phyloP scores from a whole-genome alignment of 2,113 vertebrate species.

The Turnix velox region DNA sequence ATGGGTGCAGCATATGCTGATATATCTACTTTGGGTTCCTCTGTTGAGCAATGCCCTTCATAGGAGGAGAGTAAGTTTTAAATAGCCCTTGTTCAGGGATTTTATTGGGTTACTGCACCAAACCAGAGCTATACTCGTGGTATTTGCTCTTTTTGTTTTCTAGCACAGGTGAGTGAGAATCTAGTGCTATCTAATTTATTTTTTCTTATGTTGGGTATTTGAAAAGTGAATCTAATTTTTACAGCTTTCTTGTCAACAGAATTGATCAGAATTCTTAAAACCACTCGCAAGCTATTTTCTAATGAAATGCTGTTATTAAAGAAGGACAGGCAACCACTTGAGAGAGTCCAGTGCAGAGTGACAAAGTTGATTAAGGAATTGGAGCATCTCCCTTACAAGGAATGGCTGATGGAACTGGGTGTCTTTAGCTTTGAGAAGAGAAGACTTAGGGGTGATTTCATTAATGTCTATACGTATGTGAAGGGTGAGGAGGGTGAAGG shows the following conservation, averaged over 20 bases:
- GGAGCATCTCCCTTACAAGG: too few relatives aligned
- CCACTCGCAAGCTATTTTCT: not conserved
- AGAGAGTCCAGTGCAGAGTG: too few relatives aligned
- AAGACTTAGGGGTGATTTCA: too few relatives aligned
- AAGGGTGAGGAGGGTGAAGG: too few relatives aligned
- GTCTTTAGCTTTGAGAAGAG: too few relatives aligned
- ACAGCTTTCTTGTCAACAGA: not conserved
- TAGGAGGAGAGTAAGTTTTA: not conserved
- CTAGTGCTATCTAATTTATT: not conserved
- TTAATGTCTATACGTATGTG: too few relatives aligned
- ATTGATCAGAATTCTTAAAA: not conserved
- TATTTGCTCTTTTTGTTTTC: not conserved
- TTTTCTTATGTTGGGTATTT: not conserved
- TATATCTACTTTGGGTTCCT: not conserved
- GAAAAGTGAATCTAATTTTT: not conserved
- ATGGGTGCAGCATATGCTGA: not conserved
- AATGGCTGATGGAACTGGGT: too few relatives aligned
- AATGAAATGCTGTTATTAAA: not conserved
- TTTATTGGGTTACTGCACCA: not conserved
- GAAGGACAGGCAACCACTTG: too few relatives aligned
- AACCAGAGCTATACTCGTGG: not conserved
- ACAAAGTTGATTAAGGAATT: too few relatives aligned
- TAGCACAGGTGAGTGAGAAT: not conserved
- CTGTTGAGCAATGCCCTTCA: not conserved
- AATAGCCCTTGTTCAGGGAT: fast-evolving